A percentile compares a stretch with the other conserved stretches of the same genome.
Evolutionary conservation across 2,888 invertebrate species (phyloP).

Genomic region (Phengaris alcon): DNA sequence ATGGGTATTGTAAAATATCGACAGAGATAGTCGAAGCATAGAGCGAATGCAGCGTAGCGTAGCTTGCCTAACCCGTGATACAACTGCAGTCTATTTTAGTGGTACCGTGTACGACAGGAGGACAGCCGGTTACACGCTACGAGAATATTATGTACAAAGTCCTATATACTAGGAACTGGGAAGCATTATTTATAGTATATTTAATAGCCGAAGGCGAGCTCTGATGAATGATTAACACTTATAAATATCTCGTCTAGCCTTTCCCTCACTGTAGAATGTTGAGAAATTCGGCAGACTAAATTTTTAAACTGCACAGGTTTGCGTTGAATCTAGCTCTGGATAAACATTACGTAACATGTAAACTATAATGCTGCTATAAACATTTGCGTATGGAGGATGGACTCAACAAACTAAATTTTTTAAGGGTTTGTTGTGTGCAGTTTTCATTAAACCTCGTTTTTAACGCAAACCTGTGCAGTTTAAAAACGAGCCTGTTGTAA

Average conservation of each 20-base stretch:
- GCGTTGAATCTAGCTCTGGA: not conserved
- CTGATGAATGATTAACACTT: not conserved
- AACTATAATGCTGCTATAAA: not conserved
- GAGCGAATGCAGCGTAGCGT: not conserved
- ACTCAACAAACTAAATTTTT: not conserved
- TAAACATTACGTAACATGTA: not conserved
- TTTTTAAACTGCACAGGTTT: no score
- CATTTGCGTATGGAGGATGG: not conserved
- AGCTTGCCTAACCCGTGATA: constrained; percentile 23
- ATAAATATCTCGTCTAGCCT: not conserved
- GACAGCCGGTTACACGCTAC: constrained; percentile 21
- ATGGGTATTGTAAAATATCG: no score
- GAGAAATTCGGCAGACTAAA: not conserved
- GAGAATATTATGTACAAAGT: constrained; percentile 9
- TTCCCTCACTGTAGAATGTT: not conserved
- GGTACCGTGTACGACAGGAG: not conserved
- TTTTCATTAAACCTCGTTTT: constrained; percentile 16
- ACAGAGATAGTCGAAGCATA: not conserved
- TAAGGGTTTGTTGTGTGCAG: not conserved
- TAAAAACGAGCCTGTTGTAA: not conserved
- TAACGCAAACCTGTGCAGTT: constrained; percentile 1
- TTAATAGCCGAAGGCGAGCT: constrained; percentile 18
- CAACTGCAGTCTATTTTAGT: constrained; percentile 21
- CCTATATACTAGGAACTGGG: not conserved
- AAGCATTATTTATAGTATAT: constrained; percentile 15